Evolutionary conservation across 2,113 vertebrate species (phyloP).

Genomic region (Dendropsophus ebraccatus): DNA sequence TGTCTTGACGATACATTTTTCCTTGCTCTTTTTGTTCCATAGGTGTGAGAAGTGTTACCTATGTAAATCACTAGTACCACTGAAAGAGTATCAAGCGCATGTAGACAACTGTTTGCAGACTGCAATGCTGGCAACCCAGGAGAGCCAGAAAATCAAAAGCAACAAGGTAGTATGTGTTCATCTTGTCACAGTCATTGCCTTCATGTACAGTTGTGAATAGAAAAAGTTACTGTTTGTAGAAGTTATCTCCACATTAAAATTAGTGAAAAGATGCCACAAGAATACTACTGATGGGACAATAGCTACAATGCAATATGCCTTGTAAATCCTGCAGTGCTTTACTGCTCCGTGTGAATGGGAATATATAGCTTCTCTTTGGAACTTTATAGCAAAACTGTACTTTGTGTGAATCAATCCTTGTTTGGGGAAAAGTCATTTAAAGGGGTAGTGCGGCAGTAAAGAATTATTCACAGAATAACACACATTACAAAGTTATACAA

Average conservation of each 20-base stretch:
- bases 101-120: slow-evolving; percentile 82
- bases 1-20: background rate
- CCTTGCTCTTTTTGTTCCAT: slow-evolving; percentile 52
- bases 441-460: too few relatives aligned
- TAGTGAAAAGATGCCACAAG: too few relatives aligned
- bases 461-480: too few relatives aligned
- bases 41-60: slow-evolving; percentile 88
- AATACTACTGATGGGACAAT: too few relatives aligned
- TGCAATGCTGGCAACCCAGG: slow-evolving; percentile 64
- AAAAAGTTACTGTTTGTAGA: too few relatives aligned
- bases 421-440: too few relatives aligned
- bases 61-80: slow-evolving; percentile 78
- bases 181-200: too few relatives aligned
- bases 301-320: too few relatives aligned
- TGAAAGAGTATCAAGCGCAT: slow-evolving; percentile 80
- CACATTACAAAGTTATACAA: too few relatives aligned
- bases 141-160: slow-evolving; percentile 64
- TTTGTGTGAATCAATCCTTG: background rate
- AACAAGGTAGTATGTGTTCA: slow-evolving; percentile 68
- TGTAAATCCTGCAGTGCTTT: background rate
- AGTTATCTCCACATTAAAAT: too few relatives aligned
- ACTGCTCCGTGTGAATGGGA: background rate
- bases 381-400: background rate
- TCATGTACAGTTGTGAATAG: too few relatives aligned
- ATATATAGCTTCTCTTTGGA: background rate